Percentiles rank a stretch among this genome's conserved stretches.
phyloP scores from a whole-genome alignment of 2,113 vertebrate species.

The Rhea pennata region DNA sequence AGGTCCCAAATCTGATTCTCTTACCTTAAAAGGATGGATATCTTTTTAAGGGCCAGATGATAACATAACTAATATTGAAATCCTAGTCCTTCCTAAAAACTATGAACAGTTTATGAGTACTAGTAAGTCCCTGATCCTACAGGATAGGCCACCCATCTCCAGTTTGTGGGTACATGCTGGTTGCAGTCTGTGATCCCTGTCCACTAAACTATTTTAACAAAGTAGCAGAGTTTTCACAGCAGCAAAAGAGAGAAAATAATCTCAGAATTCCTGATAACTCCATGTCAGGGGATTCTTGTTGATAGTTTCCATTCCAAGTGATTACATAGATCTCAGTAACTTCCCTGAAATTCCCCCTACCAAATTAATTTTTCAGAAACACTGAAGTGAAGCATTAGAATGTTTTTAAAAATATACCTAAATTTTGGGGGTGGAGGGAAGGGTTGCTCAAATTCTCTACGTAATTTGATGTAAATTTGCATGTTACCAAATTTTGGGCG shows the following conservation, averaged over 20 bases:
- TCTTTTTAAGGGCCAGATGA: background rate
- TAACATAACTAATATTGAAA: background rate
- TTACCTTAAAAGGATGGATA: background rate
- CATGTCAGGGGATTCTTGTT: background rate
- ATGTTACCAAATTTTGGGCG: background rate
- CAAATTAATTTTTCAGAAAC: background rate
- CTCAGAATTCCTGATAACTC: background rate
- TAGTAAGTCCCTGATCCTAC: background rate
- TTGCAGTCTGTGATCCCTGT: background rate
- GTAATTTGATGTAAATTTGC: background rate
- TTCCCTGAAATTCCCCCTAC: background rate
- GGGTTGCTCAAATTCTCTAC: background rate
- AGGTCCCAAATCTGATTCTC: background rate
- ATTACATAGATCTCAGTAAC: background rate
- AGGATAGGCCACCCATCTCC: background rate
- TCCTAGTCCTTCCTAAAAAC: background rate
- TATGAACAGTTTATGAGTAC: fast-evolving
- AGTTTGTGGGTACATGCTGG: background rate
- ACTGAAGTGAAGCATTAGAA: background rate
- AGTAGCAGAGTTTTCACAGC: background rate
- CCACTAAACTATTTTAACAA: background rate
- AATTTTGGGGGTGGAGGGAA: background rate
- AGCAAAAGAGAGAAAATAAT: background rate
- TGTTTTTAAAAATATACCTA: background rate
- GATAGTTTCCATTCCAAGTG: background rate